Evolutionary conservation across 2,113 vertebrate species (phyloP), one percentile per base, ranked within the genome.

Genomic region (Spermophilus dauricus): DNA sequence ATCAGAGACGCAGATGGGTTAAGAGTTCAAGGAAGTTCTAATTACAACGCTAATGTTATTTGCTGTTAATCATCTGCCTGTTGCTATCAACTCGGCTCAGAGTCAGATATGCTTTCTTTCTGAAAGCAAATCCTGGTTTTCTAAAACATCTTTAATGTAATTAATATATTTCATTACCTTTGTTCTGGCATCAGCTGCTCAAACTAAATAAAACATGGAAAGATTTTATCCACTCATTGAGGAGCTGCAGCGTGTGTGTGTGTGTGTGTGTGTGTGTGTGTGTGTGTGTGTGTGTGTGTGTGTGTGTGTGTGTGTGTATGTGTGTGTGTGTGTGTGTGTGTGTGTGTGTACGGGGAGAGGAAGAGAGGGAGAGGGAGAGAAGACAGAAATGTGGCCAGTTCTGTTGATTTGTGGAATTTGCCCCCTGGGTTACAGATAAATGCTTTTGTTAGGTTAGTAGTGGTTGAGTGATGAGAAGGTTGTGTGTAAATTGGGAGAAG

Each of bases 81-180:
- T 89, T 97, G 97, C 93, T 95, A 95, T 93, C 93, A 98, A 97
- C 95, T 97, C 94, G 81, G 97, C 91, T 96, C 89, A 93, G 51
- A 96, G 86, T 97, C 97, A 97, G 85, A 97, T 94, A 97, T 58
- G 69, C 6, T 83, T 37, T 97, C 85, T 98, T 98, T 97, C 94
- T 90, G 98, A 97, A 98, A 98, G 97, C 96, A 98, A 98, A 98
- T 97, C 89, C 85, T 98, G 97, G 97, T 98, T 98, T 98, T 98
- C 98, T 98, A 98, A 99, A 98, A 98, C 95, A 98, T 98, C 96
- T 98, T 99, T 99, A 99, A 98, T 98, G 92, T 98, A 99, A 99
- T 99, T 99, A 99, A 99, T 99, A 98, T 98, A 98, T 98, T 98
- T 98, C 97, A 98, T 98, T 98, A 98, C 96, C 98, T 98, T 99